Evolutionary conservation across 1,140 invertebrate genomes (phyloP).

Genomic region (Dolichoris vasculosae): DNA sequence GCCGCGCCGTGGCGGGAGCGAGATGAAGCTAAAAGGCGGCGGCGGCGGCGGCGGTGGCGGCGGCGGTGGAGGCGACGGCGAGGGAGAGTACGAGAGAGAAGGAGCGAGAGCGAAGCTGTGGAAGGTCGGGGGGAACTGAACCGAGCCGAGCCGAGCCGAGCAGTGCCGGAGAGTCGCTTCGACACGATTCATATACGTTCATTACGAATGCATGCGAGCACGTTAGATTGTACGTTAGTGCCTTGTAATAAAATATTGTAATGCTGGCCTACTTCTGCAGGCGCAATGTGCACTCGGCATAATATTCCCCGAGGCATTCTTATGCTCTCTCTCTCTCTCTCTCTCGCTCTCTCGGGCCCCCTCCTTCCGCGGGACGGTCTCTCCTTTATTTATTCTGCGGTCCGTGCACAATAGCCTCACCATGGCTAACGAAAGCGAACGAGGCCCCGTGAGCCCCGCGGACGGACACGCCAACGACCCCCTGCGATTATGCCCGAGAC

Average conservation of each 20-base stretch:
- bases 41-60: neutral
- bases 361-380: neutral
- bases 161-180: slow-evolving; percentile 60
- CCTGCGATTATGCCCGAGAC: neutral
- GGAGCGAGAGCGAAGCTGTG: slow-evolving; percentile 53
- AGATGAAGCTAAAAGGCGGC: slow-evolving; percentile 48
- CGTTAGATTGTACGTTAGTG: slow-evolving; percentile 75
- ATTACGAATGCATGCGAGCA: slow-evolving; percentile 74
- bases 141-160: slow-evolving; percentile 19
- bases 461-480: too few species aligned
- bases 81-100: neutral
- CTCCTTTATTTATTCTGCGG: slow-evolving; percentile 32
- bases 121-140: neutral
- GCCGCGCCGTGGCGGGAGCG: slow-evolving; percentile 30
- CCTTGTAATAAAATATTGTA: slow-evolving; percentile 76
- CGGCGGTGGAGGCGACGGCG: slow-evolving; percentile 27
- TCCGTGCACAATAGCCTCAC: slow-evolving; percentile 17
- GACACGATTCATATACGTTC: slow-evolving; percentile 74
- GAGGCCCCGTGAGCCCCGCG: neutral
- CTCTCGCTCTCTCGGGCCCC: neutral
- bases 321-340: slow-evolving; percentile 56
- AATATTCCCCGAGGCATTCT: slow-evolving; percentile 73
- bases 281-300: slow-evolving; percentile 60
- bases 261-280: slow-evolving; percentile 73
- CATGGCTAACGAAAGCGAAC: slow-evolving; percentile 11